Base-by-base conservation (phyloP, 1,140 invertebrate genomes). In the Drosophila prosaltans region DNA sequence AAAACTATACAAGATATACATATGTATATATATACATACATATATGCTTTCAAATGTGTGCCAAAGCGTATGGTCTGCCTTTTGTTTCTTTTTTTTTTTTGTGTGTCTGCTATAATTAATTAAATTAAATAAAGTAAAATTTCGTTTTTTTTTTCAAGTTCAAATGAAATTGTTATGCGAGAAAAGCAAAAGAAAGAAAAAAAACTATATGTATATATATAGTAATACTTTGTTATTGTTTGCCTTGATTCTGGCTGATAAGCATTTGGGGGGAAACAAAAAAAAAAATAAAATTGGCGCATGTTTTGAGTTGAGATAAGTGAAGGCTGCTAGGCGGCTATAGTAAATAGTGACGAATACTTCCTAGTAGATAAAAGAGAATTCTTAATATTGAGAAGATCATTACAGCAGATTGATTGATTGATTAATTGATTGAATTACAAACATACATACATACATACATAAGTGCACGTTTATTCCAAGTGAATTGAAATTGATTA, bases 31-130 rank as follows among this genome's bases (percentile, higher is more conserved):
- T 48, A 48, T 48, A 48, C 3, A 11, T 24, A 45, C 8, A 48
- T 57, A 30, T 55, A 40, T 36, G 28, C 48, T 60, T 60, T 55
- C 21, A 61, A 66, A 71, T 66, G 41, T 71, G 55, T 71, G 69
- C 63, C 69, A 71, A 71, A 51, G 45, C 9, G 45, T 6, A 10
- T 51, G 21, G 39, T 62, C 60, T 48, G 41, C 8, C 24, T 5
- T 9, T 48, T 48, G 36, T 10, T 62, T 41, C 28, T 39, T 62
- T 26, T 62, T 41, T 45, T 41, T 24, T 6, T n/a, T 28, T 26
- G 30, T 21, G 26, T 43, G 9, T 41, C 30, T 40, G 40, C 39
- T 51, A 65, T 16, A 65, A 65, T 65, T 65, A 39, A 65, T 65
- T 65, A 21, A 65, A 54, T 65, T 51, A 65, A 65, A 65, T 28